Evolutionary conservation across 2,888 invertebrate genomes (phyloP).

Genomic region (Dichetophora obliterata): DNA sequence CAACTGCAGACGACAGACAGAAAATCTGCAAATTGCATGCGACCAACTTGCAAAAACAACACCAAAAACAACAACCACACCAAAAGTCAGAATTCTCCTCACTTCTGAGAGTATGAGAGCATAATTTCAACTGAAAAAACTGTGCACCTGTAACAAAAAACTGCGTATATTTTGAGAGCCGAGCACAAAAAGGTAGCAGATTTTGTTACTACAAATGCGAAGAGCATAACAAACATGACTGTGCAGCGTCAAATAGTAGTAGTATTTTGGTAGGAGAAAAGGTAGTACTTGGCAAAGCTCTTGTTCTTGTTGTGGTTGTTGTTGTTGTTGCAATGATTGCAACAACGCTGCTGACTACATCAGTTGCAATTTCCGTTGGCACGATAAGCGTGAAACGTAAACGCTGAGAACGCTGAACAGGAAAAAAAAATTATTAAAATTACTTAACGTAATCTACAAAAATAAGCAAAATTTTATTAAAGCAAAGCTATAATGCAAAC

Average conservation of each 20-base stretch:
- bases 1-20: neutral
- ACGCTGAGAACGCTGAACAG: neutral
- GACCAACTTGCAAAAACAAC: constrained; percentile 13
- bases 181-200: constrained; percentile 18
- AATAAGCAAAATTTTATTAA: constrained; percentile 1
- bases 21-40: constrained; percentile 11
- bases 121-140: neutral
- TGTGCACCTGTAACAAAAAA: neutral
- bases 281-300: neutral
- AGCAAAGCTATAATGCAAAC: neutral
- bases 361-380: constrained; percentile 56
- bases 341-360: constrained; percentile 47
- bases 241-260: constrained; percentile 8
- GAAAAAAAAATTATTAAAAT: neutral
- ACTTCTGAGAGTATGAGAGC: constrained; percentile 4
- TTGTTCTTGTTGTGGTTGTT: constrained; percentile 7
- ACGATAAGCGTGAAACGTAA: constrained; percentile 43
- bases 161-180: neutral
- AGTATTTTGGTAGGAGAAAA: neutral
- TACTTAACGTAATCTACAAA: constrained; percentile 1
- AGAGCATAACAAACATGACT: constrained; percentile 4
- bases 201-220: neutral
- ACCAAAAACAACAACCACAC: constrained; percentile 12
- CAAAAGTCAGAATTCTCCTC: neutral
- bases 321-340: constrained; percentile 23